These are phyloP conservation scores for Apis cerana DNA, from an alignment of 1,140 invertebrate genomes.

Conservation along the genomic window DNA sequence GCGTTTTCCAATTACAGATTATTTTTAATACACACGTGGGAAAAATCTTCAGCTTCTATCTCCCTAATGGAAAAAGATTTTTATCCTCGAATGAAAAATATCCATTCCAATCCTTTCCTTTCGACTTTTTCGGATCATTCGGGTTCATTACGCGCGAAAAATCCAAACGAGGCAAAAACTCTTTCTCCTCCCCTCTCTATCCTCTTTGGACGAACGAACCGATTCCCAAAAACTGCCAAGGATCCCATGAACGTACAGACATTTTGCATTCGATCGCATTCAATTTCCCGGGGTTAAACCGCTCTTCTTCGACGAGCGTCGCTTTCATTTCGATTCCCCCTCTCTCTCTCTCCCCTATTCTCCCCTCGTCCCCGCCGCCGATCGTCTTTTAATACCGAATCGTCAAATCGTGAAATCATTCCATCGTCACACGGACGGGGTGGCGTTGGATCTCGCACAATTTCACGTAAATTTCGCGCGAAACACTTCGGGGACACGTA, in stretches of 20 bases:
- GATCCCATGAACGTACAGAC: not conserved
- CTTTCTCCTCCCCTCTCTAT: not conserved
- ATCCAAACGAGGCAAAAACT: not conserved
- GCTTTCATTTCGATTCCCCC: constrained; percentile 15
- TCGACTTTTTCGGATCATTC: not conserved
- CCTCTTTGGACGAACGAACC: not conserved
- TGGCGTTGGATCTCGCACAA: not conserved
- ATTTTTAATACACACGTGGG: not conserved
- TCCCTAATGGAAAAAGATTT: not conserved
- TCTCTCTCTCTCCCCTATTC: not conserved
- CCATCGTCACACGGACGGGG: not conserved
- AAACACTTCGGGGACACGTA: constrained; percentile 27
- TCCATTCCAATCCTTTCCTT: not conserved
- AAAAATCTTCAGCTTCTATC: not conserved
- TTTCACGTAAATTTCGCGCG: not conserved
- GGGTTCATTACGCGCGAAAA: not conserved
- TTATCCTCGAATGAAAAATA: not conserved
- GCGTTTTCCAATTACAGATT: too few species aligned
- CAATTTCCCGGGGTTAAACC: constrained; percentile 14
- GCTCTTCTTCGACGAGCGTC: constrained; percentile 7
- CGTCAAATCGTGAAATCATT: not conserved
- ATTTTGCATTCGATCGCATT: constrained; percentile 19
- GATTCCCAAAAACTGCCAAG: not conserved
- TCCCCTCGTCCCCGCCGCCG: not conserved
- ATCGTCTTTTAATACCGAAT: not conserved